Conservation (phyloP, 2,797 vertebrate species). For the Gymnoscopelus braueri region DNA sequence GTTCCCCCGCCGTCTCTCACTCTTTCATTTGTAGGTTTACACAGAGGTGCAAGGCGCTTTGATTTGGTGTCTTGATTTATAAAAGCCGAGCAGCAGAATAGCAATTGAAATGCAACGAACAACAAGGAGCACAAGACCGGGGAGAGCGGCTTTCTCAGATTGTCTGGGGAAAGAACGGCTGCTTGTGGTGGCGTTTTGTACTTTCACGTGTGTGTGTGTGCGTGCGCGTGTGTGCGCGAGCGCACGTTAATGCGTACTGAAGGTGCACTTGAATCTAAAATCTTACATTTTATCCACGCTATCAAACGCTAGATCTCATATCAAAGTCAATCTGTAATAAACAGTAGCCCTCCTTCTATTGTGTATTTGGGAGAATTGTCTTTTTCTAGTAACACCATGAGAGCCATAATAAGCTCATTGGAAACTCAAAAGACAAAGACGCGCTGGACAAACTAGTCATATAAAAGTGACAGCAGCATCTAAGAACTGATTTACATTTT, state of each 20-base stretch:
- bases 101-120: constrained; percentile 43
- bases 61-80: constrained; percentile 55
- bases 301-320: constrained; percentile 18
- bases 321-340: constrained; percentile 41
- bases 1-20: constrained; percentile 15
- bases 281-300: constrained; percentile 42
- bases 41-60: constrained; percentile 45
- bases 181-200: too few relatives aligned
- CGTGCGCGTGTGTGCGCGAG: not conserved
- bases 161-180: constrained; percentile 3
- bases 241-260: constrained; percentile 6
- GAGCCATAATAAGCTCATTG: constrained; percentile 2
- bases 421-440: not conserved
- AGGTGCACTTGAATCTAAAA: constrained; percentile 24
- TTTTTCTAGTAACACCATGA: constrained; percentile 5
- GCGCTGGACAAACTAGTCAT: constrained; percentile 31
- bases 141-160: constrained; percentile 24
- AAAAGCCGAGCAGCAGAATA: constrained; percentile 53
- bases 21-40: constrained; percentile 51
- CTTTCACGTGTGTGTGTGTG: not conserved
- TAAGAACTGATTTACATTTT: constrained; percentile 65
- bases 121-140: constrained; percentile 20
- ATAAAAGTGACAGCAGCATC: constrained; percentile 45
- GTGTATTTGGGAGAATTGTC: constrained; percentile 27
- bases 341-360: not conserved